Base-by-base conservation (phyloP, 1,140 invertebrate species). In the Episyrphus balteatus region DNA sequence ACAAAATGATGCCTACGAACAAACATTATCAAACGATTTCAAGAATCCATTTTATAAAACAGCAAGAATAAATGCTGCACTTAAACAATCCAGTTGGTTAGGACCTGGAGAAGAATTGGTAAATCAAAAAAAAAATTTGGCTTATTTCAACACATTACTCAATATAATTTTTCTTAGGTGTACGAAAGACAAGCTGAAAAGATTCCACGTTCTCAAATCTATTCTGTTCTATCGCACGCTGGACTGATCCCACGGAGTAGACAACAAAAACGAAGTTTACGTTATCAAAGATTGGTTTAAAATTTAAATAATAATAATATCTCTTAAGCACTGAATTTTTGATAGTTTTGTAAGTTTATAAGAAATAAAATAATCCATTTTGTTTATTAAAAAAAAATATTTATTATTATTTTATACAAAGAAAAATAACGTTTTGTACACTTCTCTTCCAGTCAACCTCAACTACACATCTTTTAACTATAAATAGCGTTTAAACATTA, bases 151-250 rank as follows among this genome's bases (percentile, higher is more conserved):
- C n/a, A n/a, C n/a, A n/a, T n/a, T n/a, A n/a, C n/a, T n/a, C n/a
- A n/a, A n/a, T n/a, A n/a, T n/a, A n/a, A n/a, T n/a, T n/a, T n/a
- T n/a, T n/a, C n/a, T n/a, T n/a, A 77, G 75, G 75, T 79, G 12
- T 71, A 54, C 11, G 63, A 70, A 47, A 61, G 77, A 21, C 75
- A 76, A 52, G 71, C 76, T 8, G 74, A 78, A 44, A 68, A 72
- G 50, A 74, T 80, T 12, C 59, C 74, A 7, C 68, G 77, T 13
- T 66, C 64, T 44, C 71, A 78, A 57, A 78, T 80, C 44, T 78
- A 77, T 56, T 75, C 74, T 44, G 73, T 79, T 18, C 59, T 80
- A 32, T 75, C 74, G 1, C 76, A 80, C 55, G 76, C 77, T 5
- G 77, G 77, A 12, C 67, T 80, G 9, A 62, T 78, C 32, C 66